Evolutionary conservation across 2,888 invertebrate genomes (phyloP).

Genomic region (Melinaea marsaeus): DNA sequence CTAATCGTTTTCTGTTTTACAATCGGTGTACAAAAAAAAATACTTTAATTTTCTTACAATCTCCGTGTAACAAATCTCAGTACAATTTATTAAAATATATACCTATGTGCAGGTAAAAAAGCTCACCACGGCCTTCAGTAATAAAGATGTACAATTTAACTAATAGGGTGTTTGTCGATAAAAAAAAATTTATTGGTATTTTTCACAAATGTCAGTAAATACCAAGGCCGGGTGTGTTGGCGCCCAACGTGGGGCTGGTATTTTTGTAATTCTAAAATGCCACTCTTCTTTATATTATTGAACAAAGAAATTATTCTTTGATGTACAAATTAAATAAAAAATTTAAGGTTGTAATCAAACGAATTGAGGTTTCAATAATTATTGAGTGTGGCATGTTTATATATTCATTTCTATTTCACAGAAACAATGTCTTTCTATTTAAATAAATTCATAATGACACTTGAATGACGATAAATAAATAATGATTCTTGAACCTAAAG

Average conservation of each 20-base stretch:
- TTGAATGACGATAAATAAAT: background rate
- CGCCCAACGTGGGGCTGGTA: conserved; percentile 38
- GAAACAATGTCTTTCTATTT: no score
- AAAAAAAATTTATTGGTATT: conserved; percentile 29
- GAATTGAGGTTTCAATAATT: no score
- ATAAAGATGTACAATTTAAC: conserved; percentile 20
- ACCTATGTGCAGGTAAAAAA: background rate
- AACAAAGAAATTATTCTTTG: conserved; percentile 4
- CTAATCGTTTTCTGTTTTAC: no score
- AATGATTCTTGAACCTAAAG: background rate
- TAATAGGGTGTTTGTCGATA: conserved; percentile 8
- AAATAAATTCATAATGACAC: background rate
- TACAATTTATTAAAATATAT: no score
- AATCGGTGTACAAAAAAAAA: no score
- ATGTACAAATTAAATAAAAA: background rate
- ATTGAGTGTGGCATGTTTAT: no score
- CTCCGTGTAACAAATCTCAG: no score
- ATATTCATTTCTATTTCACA: no score
- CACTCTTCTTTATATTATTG: conserved; percentile 6
- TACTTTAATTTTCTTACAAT: no score
- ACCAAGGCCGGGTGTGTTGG: conserved; percentile 43
- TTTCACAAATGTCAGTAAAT: conserved; percentile 59
- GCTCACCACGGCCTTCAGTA: conserved; percentile 6
- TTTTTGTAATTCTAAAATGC: conserved; percentile 37
- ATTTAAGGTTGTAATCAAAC: no score